Evolutionary conservation across 1,140 invertebrate genomes (phyloP).

Genomic region (Drosophila chauvacae): DNA sequence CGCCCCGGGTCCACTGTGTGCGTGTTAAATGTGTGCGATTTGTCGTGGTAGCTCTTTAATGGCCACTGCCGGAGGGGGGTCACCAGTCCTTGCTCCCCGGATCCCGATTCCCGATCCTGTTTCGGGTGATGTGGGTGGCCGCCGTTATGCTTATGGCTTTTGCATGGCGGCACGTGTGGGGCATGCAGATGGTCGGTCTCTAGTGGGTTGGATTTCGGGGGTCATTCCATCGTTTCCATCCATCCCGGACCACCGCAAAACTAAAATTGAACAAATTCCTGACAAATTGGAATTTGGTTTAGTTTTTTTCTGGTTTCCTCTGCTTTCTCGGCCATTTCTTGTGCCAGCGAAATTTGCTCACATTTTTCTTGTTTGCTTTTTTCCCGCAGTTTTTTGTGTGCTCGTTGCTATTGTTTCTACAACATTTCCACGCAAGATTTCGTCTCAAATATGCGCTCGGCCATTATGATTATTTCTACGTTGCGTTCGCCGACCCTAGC

Average conservation of each 20-base stretch:
- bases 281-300: conserved; percentile 84
- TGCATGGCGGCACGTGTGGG: conserved; percentile 77
- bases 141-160: conserved; percentile 76
- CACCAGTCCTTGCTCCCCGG: not conserved
- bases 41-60: conserved; percentile 79
- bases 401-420: conserved; percentile 68
- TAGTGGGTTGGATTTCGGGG: conserved; percentile 16
- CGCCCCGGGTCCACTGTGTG: conserved; percentile 37
- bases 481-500: conserved; percentile 45
- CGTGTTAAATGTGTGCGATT: conserved; percentile 80
- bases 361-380: conserved; percentile 76
- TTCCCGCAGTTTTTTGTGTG: conserved; percentile 31
- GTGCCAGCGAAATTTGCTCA: conserved; percentile 70
- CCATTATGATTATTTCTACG: conserved; percentile 81
- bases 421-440: conserved; percentile 77
- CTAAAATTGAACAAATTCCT: conserved; percentile 84
- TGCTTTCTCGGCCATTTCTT: conserved; percentile 55
- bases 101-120: not conserved
- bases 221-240: conserved; percentile 20
- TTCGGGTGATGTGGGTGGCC: conserved; percentile 27
- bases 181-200: conserved; percentile 60
- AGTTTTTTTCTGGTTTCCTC: conserved; percentile 57
- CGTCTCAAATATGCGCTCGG: conserved; percentile 74
- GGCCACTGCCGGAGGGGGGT: conserved; percentile 46
- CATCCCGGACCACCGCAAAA: conserved; percentile 62